Conservation (phyloP, 2,113 vertebrate species). For the Pteruthius melanotis region DNA sequence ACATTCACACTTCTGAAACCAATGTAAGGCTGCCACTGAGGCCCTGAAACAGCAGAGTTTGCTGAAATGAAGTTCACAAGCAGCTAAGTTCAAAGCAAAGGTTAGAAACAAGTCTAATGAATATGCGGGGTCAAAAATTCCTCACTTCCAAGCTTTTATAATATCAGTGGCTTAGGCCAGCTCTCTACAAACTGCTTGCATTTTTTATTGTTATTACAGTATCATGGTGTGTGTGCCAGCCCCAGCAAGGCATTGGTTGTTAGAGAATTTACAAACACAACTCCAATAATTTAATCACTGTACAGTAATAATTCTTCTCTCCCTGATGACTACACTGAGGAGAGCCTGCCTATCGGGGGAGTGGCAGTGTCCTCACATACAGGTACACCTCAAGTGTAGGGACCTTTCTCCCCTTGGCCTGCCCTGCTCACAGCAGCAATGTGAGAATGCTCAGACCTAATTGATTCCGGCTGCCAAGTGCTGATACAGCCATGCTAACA, state of each 20-base stretch:
- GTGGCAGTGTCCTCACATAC: background rate
- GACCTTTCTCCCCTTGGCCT: background rate
- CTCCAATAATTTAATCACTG: background rate
- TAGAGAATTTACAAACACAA: background rate
- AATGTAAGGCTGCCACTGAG: background rate
- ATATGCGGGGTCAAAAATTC: background rate
- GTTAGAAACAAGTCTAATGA: background rate
- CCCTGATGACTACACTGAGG: background rate
- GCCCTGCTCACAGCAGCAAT: background rate
- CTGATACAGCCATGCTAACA: background rate
- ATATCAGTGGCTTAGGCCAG: background rate
- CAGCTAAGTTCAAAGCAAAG: background rate
- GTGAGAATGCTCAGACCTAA: background rate
- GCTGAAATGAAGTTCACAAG: background rate
- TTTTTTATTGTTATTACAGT: background rate
- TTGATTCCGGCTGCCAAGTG: background rate
- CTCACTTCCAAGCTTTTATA: background rate
- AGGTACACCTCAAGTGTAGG: background rate
- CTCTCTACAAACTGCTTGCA: background rate
- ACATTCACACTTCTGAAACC: background rate
- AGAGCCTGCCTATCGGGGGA: background rate
- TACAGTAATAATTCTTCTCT: background rate
- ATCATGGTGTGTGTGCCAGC: accelerated
- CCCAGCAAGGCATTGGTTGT: background rate
- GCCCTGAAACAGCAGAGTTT: background rate